phyloP scores from a whole-genome alignment of 1,140 invertebrate species.

The Euura saliciscinereae region DNA sequence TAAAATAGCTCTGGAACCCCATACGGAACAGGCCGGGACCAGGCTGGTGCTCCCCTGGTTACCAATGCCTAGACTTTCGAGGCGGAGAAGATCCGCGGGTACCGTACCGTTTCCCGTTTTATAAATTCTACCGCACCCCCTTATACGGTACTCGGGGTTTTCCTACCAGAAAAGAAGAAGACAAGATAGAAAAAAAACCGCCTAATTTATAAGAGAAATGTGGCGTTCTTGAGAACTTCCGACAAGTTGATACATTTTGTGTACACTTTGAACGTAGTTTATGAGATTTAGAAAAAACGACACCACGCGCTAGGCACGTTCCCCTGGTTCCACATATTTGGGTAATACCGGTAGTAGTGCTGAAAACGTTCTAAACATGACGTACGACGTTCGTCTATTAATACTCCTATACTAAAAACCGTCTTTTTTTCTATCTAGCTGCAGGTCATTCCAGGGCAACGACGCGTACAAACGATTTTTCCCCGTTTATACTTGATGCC shows the following conservation, averaged over 20 bases:
- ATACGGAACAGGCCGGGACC: background rate
- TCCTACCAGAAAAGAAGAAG: no score
- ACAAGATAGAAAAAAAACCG: background rate
- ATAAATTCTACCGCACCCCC: background rate
- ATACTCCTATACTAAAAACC: background rate
- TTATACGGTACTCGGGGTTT: no score
- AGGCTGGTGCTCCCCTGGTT: background rate
- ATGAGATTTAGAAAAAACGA: background rate
- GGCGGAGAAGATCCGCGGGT: no score
- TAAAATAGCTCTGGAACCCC: background rate
- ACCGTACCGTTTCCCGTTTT: background rate
- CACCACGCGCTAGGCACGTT: background rate
- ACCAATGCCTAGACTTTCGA: background rate
- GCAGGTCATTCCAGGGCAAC: background rate
- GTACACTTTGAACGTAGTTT: background rate
- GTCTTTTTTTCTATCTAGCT: background rate
- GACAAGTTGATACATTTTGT: conserved; percentile 7
- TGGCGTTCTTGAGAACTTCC: background rate
- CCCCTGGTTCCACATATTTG: conserved; percentile 7
- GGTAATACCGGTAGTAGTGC: conserved; percentile 2
- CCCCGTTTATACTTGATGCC: background rate
- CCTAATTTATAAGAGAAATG: conserved; percentile 1
- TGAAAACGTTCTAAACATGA: background rate
- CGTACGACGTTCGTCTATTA: background rate
- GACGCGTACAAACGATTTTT: background rate